Percentiles rank a stretch among this genome's conserved stretches.
These are phyloP conservation scores for Hydrolagus affinis DNA, from an alignment of 2,113 vertebrate species.

Conservation along the genomic window DNA sequence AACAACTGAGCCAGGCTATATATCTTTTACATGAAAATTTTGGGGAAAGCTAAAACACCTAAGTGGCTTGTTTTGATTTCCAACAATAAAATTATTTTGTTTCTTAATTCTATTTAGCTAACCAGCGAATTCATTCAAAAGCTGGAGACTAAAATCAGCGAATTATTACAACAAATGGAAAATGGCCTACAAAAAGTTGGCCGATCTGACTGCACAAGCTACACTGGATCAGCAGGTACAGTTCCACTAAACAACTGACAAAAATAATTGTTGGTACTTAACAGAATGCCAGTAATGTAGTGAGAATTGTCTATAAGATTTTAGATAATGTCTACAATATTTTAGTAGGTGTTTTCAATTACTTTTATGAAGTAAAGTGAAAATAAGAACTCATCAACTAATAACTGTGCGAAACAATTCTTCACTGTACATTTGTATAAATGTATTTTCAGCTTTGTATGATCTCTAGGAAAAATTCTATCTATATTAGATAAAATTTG, in stretches of 20 bases:
- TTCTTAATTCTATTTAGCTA: constrained; percentile 55
- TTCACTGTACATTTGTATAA: not conserved
- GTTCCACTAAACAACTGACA: constrained; percentile 1
- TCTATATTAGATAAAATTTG: too few species aligned
- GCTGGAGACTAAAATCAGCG: constrained; percentile 69
- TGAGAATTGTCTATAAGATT: too few species aligned
- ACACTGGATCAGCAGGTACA: constrained; percentile 89
- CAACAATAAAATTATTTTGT: not conserved
- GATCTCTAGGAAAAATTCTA: too few species aligned
- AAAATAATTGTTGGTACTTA: not conserved
- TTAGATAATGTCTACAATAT: too few species aligned
- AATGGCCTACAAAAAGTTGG: constrained; percentile 76
- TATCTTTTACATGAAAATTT: too few species aligned
- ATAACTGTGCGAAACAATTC: not conserved
- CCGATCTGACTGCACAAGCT: constrained; percentile 69
- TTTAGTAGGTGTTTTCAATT: too few species aligned
- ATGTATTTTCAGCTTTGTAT: not conserved
- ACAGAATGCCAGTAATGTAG: too few species aligned
- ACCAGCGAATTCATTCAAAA: constrained; percentile 70
- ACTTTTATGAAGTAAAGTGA: not conserved
- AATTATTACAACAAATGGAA: constrained; percentile 81
- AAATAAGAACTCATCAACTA: not conserved
- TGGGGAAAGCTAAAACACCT: not conserved
- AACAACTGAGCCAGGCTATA: too few species aligned
- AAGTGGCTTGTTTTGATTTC: not conserved